Conservation (phyloP, 2,113 vertebrate species). For the Cromileptes altivelis region DNA sequence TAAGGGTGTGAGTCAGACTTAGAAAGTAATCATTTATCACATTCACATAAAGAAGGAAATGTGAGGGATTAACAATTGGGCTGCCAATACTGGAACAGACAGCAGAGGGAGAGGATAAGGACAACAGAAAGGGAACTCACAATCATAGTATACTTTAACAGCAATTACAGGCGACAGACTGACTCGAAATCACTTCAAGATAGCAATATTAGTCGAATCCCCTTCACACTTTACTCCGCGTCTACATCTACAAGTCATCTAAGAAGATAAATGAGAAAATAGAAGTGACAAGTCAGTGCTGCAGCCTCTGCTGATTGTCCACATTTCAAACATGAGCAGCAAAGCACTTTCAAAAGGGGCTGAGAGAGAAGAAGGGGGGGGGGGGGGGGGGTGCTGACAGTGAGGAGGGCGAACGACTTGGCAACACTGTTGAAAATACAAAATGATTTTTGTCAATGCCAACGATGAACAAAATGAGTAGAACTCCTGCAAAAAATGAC, state of each 20-base stretch:
- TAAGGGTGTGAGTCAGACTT: constrained; percentile 35
- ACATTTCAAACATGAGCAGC: constrained; percentile 49
- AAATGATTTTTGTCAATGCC: constrained; percentile 62
- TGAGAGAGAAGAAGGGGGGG: background rate
- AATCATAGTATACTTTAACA: constrained; percentile 27
- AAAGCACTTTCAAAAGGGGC: constrained; percentile 38
- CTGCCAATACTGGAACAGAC: constrained; percentile 17
- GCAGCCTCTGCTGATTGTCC: constrained; percentile 55
- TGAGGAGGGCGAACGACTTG: constrained; percentile 41
- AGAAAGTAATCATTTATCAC: constrained; percentile 38
- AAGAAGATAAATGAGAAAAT: constrained; percentile 48
- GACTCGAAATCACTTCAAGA: constrained; percentile 38
- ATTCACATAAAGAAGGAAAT: constrained; percentile 38
- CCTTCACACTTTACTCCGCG: constrained; percentile 24
- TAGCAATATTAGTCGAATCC: constrained; percentile 32
- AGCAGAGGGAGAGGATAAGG: constrained; percentile 9
- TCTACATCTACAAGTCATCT: constrained; percentile 37
- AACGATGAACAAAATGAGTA: constrained; percentile 55
- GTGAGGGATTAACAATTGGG: constrained; percentile 34
- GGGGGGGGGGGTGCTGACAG: background rate
- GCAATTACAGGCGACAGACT: constrained; percentile 43
- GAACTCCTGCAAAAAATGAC: constrained; percentile 50
- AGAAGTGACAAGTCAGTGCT: constrained; percentile 29
- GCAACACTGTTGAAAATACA: constrained; percentile 57
- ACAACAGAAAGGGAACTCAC: constrained; percentile 16